Conservation (phyloP, 2,888 invertebrate genomes). For the Alsophila aescularia region DNA sequence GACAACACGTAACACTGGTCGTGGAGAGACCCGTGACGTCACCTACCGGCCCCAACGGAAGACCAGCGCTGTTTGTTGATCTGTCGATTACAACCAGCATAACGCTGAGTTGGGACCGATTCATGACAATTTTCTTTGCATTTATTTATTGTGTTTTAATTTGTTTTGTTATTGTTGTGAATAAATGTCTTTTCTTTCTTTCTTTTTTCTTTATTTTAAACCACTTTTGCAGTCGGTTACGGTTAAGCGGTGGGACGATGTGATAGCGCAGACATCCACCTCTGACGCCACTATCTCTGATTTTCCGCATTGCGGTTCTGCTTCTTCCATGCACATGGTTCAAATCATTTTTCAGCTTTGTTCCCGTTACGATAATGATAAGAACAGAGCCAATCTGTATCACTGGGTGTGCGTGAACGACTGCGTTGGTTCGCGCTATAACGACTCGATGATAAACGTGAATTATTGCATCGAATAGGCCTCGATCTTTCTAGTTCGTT, state of each 20-base stretch:
- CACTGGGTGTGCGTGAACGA: no score
- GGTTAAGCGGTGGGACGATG: background rate
- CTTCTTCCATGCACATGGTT: constrained; percentile 2
- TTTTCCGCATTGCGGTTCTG: background rate
- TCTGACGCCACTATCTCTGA: background rate
- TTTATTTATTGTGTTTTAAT: no score
- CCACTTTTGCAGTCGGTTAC: background rate
- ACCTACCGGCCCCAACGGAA: no score
- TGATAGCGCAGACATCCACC: constrained; percentile 1
- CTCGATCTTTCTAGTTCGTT: background rate
- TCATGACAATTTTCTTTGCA: no score
- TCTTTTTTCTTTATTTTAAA: no score
- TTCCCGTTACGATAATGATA: constrained; percentile 3
- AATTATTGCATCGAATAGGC: background rate
- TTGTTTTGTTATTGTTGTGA: no score
- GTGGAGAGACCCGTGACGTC: no score
- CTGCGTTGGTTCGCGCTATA: background rate
- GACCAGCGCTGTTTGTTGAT: no score
- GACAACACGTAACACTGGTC: no score
- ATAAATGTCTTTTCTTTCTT: no score
- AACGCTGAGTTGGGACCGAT: no score
- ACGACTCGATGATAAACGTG: background rate
- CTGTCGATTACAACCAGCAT: no score
- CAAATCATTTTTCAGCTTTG: background rate
- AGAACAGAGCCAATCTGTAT: constrained; percentile 15